Evolutionary conservation across 2,113 vertebrate genomes (phyloP), one percentile per base, ranked within the genome.

Genomic region (Opisthocomus hoazin): DNA sequence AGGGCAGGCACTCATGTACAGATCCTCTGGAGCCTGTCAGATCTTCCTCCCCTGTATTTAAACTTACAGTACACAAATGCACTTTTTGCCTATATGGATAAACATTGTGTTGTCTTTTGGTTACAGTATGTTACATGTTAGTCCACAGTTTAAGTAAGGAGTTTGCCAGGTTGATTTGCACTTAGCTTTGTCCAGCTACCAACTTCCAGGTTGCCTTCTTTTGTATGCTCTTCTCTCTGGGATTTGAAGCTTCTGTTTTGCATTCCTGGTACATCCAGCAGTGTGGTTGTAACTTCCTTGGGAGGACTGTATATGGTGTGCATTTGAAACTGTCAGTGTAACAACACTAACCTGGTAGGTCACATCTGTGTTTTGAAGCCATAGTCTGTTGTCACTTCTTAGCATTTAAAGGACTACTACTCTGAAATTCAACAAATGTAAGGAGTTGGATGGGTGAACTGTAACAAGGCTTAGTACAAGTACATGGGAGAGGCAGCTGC

Each of bases 1-100:
- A 32, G 61, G 87, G 46, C n/a, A 21, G 21, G 19, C 5, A 3
- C 50, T 81, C 11, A 5, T 41, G 32, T 63, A 17, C 0, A 0
- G 5, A 2, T 76, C 9, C 10, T 51, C 8, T 74, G 64, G 17
- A 74, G 54, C 51, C 39, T 70, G 32, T 50, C n/a, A 43, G 26
- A 30, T 82, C 17, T 78, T n/a, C 69, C 34, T 27, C 6, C 15
- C 21, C 5, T 46, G 8, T 82, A 5, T 46, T 95, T 61, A 84
- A 88, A 60, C 24, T 23, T 37, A 20, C 1, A 26, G n/a, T n/a
- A n/a, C n/a, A n/a, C n/a, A n/a, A n/a, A n/a, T n/a, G n/a, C n/a
- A n/a, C n/a, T n/a, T 68, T 80, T 56, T 92, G 43, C 17, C 30
- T 41, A 3, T 26, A 8, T 43, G 24, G 36, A 26, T 73, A 21